Percentiles rank a stretch among this genome's conserved stretches.
These are phyloP conservation scores for Bursaphelenchus okinawaensis DNA, from an alignment of 2,888 invertebrate species.

Conservation along the genomic window DNA sequence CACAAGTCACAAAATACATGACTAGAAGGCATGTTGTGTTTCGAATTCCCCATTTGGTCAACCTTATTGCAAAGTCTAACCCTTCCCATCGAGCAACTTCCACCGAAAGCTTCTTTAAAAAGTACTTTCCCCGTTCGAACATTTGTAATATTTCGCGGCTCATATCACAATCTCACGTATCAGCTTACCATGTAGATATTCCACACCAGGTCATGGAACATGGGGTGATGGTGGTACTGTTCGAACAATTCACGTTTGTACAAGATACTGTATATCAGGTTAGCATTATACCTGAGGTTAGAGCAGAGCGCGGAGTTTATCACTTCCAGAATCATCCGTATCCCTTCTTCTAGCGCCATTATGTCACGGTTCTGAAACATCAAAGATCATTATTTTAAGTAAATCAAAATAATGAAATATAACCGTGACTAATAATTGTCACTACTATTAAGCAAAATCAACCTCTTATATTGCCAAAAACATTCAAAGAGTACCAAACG, in stretches of 20 bases:
- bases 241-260: constrained; percentile 87
- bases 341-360: constrained; percentile 85
- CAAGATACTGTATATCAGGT: constrained; percentile 87
- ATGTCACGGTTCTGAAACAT: constrained; percentile 72
- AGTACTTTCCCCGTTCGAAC: too few relatives aligned
- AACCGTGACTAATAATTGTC: too few relatives aligned
- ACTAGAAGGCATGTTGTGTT: too few relatives aligned
- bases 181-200: constrained; percentile 80
- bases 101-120: too few relatives aligned
- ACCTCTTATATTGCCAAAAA: constrained; percentile 7
- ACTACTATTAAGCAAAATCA: too few relatives aligned
- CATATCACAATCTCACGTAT: too few relatives aligned
- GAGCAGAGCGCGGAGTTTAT: constrained; percentile 85
- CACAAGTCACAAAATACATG: neutral
- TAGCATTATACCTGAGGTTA: constrained; percentile 77
- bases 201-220: constrained; percentile 84
- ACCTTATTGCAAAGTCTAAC: too few relatives aligned
- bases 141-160: too few relatives aligned
- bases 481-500: neutral
- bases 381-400: constrained; percentile 2
- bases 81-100: too few relatives aligned
- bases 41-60: too few relatives aligned
- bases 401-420: too few relatives aligned
- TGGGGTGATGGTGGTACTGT: constrained; percentile 76
- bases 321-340: constrained; percentile 92